Evolutionary conservation across 2,888 invertebrate genomes (phyloP).

Genomic region (Cephalotes varians): DNA sequence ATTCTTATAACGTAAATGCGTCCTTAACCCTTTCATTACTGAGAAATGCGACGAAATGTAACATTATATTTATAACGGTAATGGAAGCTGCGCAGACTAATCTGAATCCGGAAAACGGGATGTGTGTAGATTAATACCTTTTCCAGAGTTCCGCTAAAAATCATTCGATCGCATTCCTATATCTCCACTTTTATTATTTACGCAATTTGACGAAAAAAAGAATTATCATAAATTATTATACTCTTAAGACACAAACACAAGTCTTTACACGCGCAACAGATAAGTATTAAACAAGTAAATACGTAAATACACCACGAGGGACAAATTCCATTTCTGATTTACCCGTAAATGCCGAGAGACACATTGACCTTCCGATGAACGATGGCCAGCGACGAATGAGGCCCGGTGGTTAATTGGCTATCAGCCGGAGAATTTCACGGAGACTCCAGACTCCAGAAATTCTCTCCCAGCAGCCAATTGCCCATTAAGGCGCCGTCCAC

Average conservation of each 20-base stretch:
- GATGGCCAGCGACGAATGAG: neutral
- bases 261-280: neutral
- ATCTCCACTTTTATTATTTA: neutral
- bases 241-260: neutral
- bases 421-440: constrained; percentile 35
- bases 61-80: neutral
- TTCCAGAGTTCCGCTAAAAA: neutral
- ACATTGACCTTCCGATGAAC: neutral
- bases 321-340: neutral
- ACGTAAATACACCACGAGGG: neutral
- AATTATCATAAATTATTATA: neutral
- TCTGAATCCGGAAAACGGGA: neutral
- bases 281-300: neutral
- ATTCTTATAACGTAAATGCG: constrained; percentile 42
- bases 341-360: neutral
- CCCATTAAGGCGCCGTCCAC: constrained; percentile 14
- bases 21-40: constrained; percentile 38
- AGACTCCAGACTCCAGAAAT: constrained; percentile 22
- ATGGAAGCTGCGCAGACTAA: neutral
- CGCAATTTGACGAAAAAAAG: neutral
- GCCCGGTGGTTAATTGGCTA: constrained; percentile 30
- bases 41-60: neutral
- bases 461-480: constrained; percentile 22
- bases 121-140: too few species aligned
- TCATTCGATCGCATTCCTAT: neutral